Evolutionary conservation across 1,140 invertebrate species (phyloP), one percentile per base, ranked within the genome.

Genomic region (Anoplolepis gracilipes): DNA sequence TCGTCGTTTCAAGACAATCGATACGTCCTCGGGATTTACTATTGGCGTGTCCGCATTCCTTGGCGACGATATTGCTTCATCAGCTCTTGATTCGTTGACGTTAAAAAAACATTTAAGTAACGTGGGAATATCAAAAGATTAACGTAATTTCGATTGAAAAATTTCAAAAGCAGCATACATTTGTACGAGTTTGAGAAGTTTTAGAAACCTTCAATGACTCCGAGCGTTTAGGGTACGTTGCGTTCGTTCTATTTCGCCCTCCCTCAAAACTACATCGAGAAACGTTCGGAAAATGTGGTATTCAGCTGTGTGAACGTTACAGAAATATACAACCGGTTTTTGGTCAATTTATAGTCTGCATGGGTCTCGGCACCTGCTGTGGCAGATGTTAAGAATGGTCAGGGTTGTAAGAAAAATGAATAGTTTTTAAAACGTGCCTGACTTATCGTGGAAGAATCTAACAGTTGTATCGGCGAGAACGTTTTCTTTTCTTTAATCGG

Each of bases 301-400:
- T 82, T 82, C 78, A 61, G 53, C 36, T 82, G 78, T 82, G 53
- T 72, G 53, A 69, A 69, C 77, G 46, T 69, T 79, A 69, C 46
- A 49, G 46, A 81, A 81, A 81, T 81, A 72, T 59, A 81, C 33
- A 57, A 70, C 36, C 53, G 78, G 36, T 53, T 59, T 72, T 82
- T 82, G 3, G 67, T 19, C 25, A 73, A 72, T 81, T 70, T 70
- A 62, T 73, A 25, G 78, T 73, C 67, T 33, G n/a, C 67, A 72
- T 59, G 53, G 67, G 55, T 59, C 25, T 55, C 77, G 33, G 67
- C 67, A 82, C 67, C 78, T 82, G 78, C 55, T 25, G 49, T 53
- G 10, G 53, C 78, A 82, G 67, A 82, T 82, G 78, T 82, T 73
- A 59, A 42, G 67, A 81, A 82, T 61, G 78, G 53, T 82, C 67